Conservation (phyloP, 2,888 invertebrate genomes). For the Bellardia bayeri region DNA sequence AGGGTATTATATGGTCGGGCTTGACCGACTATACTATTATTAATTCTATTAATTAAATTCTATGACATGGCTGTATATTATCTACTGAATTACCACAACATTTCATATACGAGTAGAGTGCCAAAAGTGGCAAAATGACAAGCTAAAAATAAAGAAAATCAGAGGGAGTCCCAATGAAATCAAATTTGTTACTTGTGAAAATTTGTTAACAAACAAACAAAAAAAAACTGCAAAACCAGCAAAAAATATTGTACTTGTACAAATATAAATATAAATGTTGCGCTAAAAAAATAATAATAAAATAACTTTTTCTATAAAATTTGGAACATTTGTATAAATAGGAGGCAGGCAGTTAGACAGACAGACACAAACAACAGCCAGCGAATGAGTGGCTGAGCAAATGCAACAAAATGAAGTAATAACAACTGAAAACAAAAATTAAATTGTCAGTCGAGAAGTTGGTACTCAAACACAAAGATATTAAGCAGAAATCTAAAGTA, state of each 20-base stretch:
- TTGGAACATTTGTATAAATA: background rate
- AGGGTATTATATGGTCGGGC: too few relatives aligned
- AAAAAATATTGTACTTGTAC: background rate
- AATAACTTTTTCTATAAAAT: background rate
- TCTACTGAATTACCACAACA: too few relatives aligned
- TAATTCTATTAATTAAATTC: too few relatives aligned
- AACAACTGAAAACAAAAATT: conserved; percentile 21
- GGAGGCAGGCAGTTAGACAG: background rate
- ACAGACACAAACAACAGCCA: conserved; percentile 3
- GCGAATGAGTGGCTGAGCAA: background rate
- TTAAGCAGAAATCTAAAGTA: background rate
- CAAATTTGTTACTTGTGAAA: background rate
- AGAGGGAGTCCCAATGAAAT: background rate
- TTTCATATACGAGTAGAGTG: too few relatives aligned
- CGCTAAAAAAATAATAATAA: background rate
- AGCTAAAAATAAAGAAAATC: background rate
- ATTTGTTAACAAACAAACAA: conserved; percentile 9
- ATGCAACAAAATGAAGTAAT: conserved; percentile 24
- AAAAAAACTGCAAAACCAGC: background rate
- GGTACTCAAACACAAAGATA: conserved; percentile 29
- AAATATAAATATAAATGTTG: conserved; percentile 17
- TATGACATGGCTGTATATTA: too few relatives aligned
- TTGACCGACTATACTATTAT: too few relatives aligned
- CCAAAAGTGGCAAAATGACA: too few relatives aligned
- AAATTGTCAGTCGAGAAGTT: conserved; percentile 41